Conservation (phyloP, 2,113 vertebrate genomes). For the Silurus asotus region DNA sequence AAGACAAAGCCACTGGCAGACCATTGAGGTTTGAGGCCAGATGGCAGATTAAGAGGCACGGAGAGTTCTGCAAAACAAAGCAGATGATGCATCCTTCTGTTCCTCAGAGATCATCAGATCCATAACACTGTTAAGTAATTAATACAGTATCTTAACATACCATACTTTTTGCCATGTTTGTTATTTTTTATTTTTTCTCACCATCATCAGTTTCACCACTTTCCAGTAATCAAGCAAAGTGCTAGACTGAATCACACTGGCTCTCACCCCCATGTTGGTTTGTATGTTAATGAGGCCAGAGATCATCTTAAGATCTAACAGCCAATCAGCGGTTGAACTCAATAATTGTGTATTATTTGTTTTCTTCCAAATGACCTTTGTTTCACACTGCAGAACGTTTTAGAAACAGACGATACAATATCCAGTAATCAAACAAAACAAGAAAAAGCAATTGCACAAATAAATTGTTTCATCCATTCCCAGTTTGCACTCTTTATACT, state of each 20-base stretch:
- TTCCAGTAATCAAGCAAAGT: background rate
- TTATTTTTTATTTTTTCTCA: background rate
- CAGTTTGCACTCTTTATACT: background rate
- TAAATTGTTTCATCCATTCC: too few species aligned
- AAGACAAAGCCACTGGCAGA: background rate
- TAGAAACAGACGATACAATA: too few species aligned
- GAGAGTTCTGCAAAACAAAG: background rate
- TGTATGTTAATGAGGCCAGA: background rate
- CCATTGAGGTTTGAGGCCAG: background rate
- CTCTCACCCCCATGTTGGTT: background rate
- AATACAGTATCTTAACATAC: background rate
- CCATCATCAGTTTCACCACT: background rate
- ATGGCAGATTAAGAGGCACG: background rate
- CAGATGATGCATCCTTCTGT: background rate
- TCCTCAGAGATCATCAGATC: background rate
- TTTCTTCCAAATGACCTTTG: background rate
- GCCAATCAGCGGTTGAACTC: background rate
- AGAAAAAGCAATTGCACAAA: too few species aligned
- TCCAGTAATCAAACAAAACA: too few species aligned
- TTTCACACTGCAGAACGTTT: too few species aligned
- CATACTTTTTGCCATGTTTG: background rate
- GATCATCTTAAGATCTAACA: background rate
- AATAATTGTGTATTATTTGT: background rate
- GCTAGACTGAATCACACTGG: background rate
- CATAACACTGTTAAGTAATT: too few species aligned